Evolutionary conservation across 1,140 invertebrate species (phyloP), one percentile per base, ranked within the genome.

Genomic region (Lepidurus apus): DNA sequence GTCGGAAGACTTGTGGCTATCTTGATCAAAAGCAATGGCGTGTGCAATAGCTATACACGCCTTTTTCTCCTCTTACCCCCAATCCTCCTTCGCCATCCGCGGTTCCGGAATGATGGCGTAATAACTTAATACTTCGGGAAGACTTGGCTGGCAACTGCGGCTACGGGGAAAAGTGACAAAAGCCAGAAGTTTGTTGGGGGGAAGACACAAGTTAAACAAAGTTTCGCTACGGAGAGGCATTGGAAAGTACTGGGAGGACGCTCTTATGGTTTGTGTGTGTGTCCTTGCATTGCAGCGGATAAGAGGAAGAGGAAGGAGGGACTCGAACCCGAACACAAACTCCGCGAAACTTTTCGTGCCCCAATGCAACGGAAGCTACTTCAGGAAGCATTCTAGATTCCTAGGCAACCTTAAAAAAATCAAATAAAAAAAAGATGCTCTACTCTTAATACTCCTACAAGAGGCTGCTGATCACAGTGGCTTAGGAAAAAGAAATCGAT

Each of bases 391-490:
- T 65, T n/a, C n/a, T n/a, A n/a, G n/a, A n/a, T n/a, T n/a, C 53
- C 53, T 65, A 65, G 21, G 53, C 53, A 65, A 65, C 53, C 53
- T 65, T n/a, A 4, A 65, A 65, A 65, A 17, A 34, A 34, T 34
- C n/a, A n/a, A n/a, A n/a, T n/a, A n/a, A 34, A 34, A 34, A 34
- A 34, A 26, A 26, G 26, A 34, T 34, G 53, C n/a, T 65, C 53
- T 65, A 21, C 17, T 13, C 53, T 65, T 65, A 65, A 65, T 65
- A 65, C 53, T 65, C n/a, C 53, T n/a, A 65, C 53, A 65, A 65
- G 53, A 65, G 53, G 53, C 21, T 65, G 53, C 53, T 65, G 53
- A 65, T 65, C 53, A 65, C 53, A 21, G 17, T n/a, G 8, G 53
- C 17, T 7, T n/a, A 65, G 21, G 53, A 65, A 65, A 65, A 65